phyloP scores from a whole-genome alignment of 2,797 vertebrate genomes.

The Arnoldichthys spilopterus region DNA sequence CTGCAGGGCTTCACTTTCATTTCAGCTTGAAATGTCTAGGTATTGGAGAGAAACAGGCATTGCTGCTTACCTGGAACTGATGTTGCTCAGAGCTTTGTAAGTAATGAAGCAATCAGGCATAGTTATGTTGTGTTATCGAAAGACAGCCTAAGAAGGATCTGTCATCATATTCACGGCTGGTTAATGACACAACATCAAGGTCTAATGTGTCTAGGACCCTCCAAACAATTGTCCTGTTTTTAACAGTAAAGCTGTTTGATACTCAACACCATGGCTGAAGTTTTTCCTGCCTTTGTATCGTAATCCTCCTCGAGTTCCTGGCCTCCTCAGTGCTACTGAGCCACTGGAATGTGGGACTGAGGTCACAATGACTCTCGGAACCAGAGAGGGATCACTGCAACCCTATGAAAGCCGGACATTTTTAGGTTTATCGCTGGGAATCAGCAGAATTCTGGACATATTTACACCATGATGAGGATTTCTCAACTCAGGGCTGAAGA shows the following conservation, averaged over 20 bases:
- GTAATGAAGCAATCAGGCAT: conserved; percentile 1
- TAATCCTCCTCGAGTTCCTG: conserved; percentile 30
- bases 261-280: neutral
- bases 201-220: neutral
- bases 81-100: neutral
- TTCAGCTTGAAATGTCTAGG: neutral
- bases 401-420: conserved; percentile 46
- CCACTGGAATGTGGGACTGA: conserved; percentile 51
- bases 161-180: neutral
- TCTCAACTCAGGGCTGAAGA: conserved; percentile 50
- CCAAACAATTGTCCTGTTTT: neutral
- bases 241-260: conserved; percentile 4
- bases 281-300: conserved; percentile 46
- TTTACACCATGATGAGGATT: conserved; percentile 49
- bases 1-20: conserved; percentile 2
- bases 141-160: neutral
- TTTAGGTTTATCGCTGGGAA: conserved; percentile 52
- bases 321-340: conserved; percentile 33
- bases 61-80: conserved; percentile 7
- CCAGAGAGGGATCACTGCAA: conserved; percentile 27
- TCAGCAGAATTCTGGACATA: conserved; percentile 43
- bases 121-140: neutral
- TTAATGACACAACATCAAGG: neutral
- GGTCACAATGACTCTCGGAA: conserved; percentile 35
- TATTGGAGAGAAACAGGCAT: neutral